Evolutionary conservation across 2,888 invertebrate species (phyloP), one percentile per base, ranked within the genome.

Genomic region (Mantis religiosa): DNA sequence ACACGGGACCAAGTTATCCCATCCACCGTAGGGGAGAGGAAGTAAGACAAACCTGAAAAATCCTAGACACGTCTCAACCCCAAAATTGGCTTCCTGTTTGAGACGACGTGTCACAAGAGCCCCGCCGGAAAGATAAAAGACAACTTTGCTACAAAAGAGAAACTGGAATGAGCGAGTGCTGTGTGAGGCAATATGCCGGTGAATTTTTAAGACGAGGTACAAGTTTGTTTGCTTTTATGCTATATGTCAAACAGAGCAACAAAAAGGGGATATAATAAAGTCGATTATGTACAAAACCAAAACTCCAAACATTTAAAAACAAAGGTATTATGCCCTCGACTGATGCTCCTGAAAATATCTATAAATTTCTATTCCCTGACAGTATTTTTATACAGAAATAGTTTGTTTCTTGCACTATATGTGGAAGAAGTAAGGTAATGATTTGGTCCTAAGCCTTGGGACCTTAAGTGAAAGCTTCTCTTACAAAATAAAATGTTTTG

Each of bases 21-120:
- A 88, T 88, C 89, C 34, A 81, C 81, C 81, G 87, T 84, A 87
- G 87, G 41, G 87, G 87, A 87, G 87, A 87, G 54, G 54, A 71
- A 71, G 83, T n/a, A 30, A 86, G 86, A 88, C 89, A 84, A 30
- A 88, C 71, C 47, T 85, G 83, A 71, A 84, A 88, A 89, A 89
- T 83, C 89, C 89, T 54, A 89, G 84, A 89, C 89, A 89, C 89
- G 89, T 89, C 28, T 84, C 87, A 87, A 54, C 84, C 87, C 71
- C 87, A 83, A 54, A 89, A 90, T 90, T 88, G 90, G 89, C 88
- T 90, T 90, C 89, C 88, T 90, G 90, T 88, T 88, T 89, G 89
- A 71, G 85, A 83, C 83, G 86, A 83, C 54, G 54, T 71, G 54
- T 71, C 54, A 25, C 54, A 71, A 71, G 54, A 54, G 20, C 54